These are phyloP conservation scores for Pheosia gnoma DNA, from an alignment of 2,888 invertebrate species.

Conservation along the genomic window DNA sequence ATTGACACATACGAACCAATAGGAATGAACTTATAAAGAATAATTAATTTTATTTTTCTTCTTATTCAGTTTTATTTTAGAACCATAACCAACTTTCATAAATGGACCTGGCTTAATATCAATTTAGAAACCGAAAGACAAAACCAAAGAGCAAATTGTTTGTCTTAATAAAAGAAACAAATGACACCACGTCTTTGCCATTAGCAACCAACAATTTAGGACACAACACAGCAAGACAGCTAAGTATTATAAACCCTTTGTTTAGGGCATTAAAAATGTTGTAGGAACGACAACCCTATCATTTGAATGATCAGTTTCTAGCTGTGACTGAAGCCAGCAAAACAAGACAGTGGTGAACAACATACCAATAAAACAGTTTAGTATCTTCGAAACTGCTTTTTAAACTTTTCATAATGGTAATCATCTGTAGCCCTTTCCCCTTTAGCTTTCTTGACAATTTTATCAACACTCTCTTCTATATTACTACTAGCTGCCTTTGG, in stretches of 20 bases:
- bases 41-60: too few species aligned
- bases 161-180: too few species aligned
- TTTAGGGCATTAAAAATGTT: too few species aligned
- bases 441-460: conserved; percentile 86
- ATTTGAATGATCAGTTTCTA: conserved; percentile 21
- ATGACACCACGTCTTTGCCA: too few species aligned
- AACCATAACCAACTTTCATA: too few species aligned
- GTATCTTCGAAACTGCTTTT: conserved; percentile 96
- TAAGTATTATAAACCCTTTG: neutral
- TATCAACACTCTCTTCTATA: conserved; percentile 76
- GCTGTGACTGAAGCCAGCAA: conserved; percentile 13
- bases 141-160: too few species aligned
- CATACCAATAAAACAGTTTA: conserved; percentile 55
- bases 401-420: conserved; percentile 98
- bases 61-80: too few species aligned
- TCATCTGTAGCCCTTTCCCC: conserved; percentile 98
- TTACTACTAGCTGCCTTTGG: conserved; percentile 64
- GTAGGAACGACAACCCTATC: neutral
- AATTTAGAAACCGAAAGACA: too few species aligned
- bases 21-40: too few species aligned
- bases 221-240: conserved; percentile 7
- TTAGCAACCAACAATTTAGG: neutral
- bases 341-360: neutral
- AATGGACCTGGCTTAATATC: too few species aligned
- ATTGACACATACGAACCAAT: too few species aligned